Base-by-base conservation (phyloP, 2,888 invertebrate genomes). In the Hyposoter didymator region DNA sequence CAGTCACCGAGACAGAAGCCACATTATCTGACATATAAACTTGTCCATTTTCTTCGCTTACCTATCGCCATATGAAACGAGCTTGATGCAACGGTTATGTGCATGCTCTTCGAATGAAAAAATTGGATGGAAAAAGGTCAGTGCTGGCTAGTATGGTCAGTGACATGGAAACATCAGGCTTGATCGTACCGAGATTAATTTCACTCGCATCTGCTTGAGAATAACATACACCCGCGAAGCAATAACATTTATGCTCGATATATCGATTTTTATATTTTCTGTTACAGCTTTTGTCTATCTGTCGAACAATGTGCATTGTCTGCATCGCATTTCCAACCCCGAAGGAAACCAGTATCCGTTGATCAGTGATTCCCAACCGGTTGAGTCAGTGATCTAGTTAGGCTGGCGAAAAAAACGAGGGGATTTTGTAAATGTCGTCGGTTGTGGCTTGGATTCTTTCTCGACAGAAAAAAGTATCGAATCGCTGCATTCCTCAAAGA, bases 81-180 rank as follows among this genome's bases (percentile, higher is more conserved):
- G 10, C 45, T 28, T 64, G 75, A 66, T 55, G 78, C 55, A 66
- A 28, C 32, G 22, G 5, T 78, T n/a, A 55, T 22, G 72, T 72
- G n/a, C 3, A 52, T 72, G n/a, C 3, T 52, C 3, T 32, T 19
- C 7, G 28, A 19, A 69, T 47, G 32, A 28, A 28, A 69, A 28
- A 59, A 59, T 28, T 28, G 14, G 28, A 69, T 47, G 14, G 19
- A n/a, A 72, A 55, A 55, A 28, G n/a, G 4, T 55, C 73, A 32
- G 1, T 19, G 39, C 7, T 39, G 14, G 22, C 19, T 35, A n/a
- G 45, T 52, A 1, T 4, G 19, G 10, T 22, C 47, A 64, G 10
- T 49, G 49, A 7, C 32, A 49, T 45, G 76, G 49, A 76, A 47
- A 10, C 28, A 17, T 35, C 32, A 66, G 0, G 17, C 17, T 28